These are phyloP conservation scores for Esox lucius DNA, from an alignment of 2,797 vertebrate genomes.

Conservation along the genomic window DNA sequence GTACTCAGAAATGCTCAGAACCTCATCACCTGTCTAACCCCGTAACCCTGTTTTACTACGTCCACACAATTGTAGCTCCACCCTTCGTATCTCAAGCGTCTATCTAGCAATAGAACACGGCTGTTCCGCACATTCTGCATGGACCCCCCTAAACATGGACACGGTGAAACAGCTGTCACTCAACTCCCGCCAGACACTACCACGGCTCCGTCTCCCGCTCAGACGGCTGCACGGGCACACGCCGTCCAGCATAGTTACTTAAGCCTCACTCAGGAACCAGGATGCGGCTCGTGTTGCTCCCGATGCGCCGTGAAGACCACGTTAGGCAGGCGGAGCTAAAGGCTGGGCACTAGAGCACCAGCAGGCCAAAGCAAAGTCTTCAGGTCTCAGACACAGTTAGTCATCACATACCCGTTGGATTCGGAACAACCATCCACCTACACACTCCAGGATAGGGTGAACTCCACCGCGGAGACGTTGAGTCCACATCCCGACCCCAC, in stretches of 20 bases:
- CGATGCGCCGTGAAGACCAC: background rate
- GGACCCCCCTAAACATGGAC: background rate
- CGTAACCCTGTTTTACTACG: background rate
- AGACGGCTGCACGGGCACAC: background rate
- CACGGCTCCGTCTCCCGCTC: background rate
- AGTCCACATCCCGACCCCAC: conserved; percentile 48
- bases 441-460: conserved; percentile 17
- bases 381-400: background rate
- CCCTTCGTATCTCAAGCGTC: background rate
- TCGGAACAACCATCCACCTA: background rate
- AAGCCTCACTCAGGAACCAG: conserved; percentile 22
- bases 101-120: conserved; percentile 5
- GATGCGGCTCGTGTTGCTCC: background rate
- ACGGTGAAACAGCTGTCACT: conserved; percentile 4
- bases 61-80: background rate
- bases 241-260: conserved; percentile 3
- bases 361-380: background rate
- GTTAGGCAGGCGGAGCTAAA: background rate
- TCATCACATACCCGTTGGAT: background rate
- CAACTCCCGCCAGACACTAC: conserved; percentile 3
- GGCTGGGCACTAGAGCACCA: conserved; percentile 18
- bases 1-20: conserved; percentile 51
- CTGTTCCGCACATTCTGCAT: conserved; percentile 12
- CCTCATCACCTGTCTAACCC: background rate
- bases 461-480: conserved; percentile 24